Conservation (phyloP, 1,140 invertebrate genomes). For the Lepeophtheirus salmonis region DNA sequence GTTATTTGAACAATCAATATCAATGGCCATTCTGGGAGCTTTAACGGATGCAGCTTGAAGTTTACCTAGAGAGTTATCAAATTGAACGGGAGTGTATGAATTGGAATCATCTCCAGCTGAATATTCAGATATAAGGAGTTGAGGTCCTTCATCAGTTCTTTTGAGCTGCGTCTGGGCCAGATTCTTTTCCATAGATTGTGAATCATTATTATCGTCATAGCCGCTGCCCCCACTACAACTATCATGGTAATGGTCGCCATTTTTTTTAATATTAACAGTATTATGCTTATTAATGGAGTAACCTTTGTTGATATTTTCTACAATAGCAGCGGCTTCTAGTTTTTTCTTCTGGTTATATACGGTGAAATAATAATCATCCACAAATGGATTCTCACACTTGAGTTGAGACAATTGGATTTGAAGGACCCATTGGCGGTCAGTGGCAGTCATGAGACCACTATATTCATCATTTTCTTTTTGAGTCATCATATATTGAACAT, state of each 20-base stretch:
- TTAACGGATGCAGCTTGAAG: slow-evolving; percentile 32
- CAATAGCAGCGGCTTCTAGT: neutral
- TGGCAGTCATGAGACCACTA: slow-evolving; percentile 32
- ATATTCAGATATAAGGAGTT: neutral
- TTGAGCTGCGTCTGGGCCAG: too few species aligned
- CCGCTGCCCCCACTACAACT: too few species aligned
- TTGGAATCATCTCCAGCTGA: slow-evolving; percentile 20
- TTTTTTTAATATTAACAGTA: too few species aligned
- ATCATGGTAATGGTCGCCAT: too few species aligned
- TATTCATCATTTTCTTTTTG: slow-evolving; percentile 26
- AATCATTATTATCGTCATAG: neutral
- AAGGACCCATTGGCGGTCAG: slow-evolving; percentile 33
- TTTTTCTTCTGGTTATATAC: slow-evolving; percentile 22
- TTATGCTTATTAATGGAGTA: too few species aligned
- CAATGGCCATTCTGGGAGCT: slow-evolving; percentile 32
- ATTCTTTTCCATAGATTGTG: slow-evolving; percentile 5
- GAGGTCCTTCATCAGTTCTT: slow-evolving; percentile 8
- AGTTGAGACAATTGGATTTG: slow-evolving; percentile 32
- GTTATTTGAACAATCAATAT: slow-evolving; percentile 19
- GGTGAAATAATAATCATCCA: slow-evolving; percentile 35
- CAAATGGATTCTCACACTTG: slow-evolving; percentile 32
- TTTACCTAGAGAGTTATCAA: slow-evolving; percentile 32
- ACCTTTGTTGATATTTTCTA: too few species aligned
- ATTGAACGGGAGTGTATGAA: slow-evolving; percentile 26
- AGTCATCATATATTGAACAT: neutral